Evolutionary conservation across 2,888 invertebrate genomes (phyloP), one percentile per base, ranked within the genome.

Genomic region (Polymixis lichenea): DNA sequence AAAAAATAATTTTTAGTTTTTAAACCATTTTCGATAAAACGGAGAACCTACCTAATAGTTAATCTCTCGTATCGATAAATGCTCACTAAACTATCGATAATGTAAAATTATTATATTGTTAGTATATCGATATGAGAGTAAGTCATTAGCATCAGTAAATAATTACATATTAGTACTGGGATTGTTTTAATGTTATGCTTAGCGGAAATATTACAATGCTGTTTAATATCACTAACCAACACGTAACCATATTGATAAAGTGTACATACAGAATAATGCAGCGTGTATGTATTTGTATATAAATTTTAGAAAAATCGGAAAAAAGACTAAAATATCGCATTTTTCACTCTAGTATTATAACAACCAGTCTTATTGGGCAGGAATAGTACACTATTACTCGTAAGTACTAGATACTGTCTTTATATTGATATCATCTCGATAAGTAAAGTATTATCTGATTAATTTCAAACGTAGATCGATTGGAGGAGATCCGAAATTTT

Each of bases 231-330:
- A 85, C 72, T 82, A 79, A 83, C 77, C 72, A 82, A 53, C 82
- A 86, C 79, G 55, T 84, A 87, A 82, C 77, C 78, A 77, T 83
- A 84, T 75, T 72, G 65, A 77, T 75, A 82, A 80, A 84, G 72
- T 89, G 90, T 91, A 91, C 84, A 90, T 90, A 92, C 80, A 86
- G 83, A 88, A 82, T 86, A 91, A 88, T 83, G 88, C 90, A 78
- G 90, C 88, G 90, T 92, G 91, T 91, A 92, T 93, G 91, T 91
- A 92, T 93, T 93, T 94, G 94, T 94, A 93, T 90, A 94, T 93
- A 93, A 93, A 91, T 85, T 86, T 89, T 84, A 88, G 87, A 82
- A 91, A 92, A 94, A 90, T 89, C 91, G 90, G 92, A 90, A 93
- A 93, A 93, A 93, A 92, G 91, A 93, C 92, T 93, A 91, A 90